These are phyloP conservation scores for Tipula vernalis DNA, from an alignment of 2,888 invertebrate species.

Conservation along the genomic window DNA sequence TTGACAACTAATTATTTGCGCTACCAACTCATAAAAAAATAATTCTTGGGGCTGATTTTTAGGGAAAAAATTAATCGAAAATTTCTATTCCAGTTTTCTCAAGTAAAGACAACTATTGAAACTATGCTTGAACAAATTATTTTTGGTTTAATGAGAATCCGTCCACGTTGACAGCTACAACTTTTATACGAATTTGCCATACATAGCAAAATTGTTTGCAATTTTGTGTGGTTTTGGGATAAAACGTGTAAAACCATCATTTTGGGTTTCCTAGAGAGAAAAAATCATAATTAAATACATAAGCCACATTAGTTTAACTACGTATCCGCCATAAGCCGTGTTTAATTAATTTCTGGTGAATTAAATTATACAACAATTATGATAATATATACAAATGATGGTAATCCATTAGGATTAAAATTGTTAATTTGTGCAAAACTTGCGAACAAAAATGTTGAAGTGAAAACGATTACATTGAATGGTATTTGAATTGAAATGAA, in stretches of 20 bases:
- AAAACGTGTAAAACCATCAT: neutral
- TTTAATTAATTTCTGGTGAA: neutral
- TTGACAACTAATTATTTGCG: too few species aligned
- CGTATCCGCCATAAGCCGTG: neutral
- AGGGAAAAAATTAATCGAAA: too few species aligned
- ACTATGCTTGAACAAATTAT: neutral
- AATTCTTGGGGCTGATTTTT: too few species aligned
- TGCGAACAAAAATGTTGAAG: slow-evolving; percentile 41
- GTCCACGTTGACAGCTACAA: neutral
- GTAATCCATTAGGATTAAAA: slow-evolving; percentile 65
- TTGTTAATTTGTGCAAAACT: slow-evolving; percentile 56
- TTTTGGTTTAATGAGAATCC: neutral
- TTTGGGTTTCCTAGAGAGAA: neutral
- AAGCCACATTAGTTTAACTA: neutral
- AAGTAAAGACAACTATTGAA: neutral
- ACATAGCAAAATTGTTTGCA: too few species aligned
- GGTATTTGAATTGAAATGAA: slow-evolving; percentile 38
- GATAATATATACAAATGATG: slow-evolving; percentile 62
- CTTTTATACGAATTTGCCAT: neutral
- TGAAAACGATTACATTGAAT: slow-evolving; percentile 46
- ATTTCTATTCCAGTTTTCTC: too few species aligned
- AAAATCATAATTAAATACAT: neutral
- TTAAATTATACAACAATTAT: slow-evolving; percentile 35
- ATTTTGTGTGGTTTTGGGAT: neutral
- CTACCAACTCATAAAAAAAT: too few species aligned